Evolutionary conservation across 2,888 invertebrate genomes (phyloP).

Genomic region (Diploptera punctata): DNA sequence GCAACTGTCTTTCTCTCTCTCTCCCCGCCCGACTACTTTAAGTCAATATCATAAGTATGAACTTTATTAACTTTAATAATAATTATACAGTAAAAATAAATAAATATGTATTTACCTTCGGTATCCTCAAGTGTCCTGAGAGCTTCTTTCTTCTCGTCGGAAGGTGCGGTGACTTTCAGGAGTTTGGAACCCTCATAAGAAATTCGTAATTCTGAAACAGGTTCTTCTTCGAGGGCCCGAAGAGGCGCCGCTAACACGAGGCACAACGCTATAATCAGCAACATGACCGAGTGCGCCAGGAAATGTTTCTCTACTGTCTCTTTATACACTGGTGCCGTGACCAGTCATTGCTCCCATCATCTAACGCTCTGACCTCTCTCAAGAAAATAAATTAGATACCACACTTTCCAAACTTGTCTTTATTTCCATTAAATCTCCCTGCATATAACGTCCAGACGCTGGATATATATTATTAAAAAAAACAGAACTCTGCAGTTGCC

Average conservation of each 20-base stretch:
- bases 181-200: constrained; percentile 79
- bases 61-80: too few relatives aligned
- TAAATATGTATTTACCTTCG: constrained; percentile 59
- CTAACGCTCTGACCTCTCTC: not conserved
- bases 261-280: constrained; percentile 2
- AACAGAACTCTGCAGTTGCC: too few relatives aligned
- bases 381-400: too few relatives aligned
- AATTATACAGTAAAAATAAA: too few relatives aligned
- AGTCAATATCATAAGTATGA: too few relatives aligned
- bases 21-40: too few relatives aligned
- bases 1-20: too few relatives aligned
- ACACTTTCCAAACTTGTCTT: too few relatives aligned
- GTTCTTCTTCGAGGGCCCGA: not conserved
- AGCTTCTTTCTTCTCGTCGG: constrained; percentile 60
- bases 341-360: not conserved
- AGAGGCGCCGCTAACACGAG: constrained; percentile 5
- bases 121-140: constrained; percentile 62
- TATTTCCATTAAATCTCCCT: too few relatives aligned
- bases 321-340: not conserved
- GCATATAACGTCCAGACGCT: too few relatives aligned
- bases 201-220: constrained; percentile 50
- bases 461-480: too few relatives aligned
- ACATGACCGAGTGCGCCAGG: not conserved
- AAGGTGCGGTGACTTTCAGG: constrained; percentile 69
- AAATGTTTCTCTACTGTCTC: not conserved